phyloP scores from a whole-genome alignment of 2,797 vertebrate genomes.

The Spinus pinus region DNA sequence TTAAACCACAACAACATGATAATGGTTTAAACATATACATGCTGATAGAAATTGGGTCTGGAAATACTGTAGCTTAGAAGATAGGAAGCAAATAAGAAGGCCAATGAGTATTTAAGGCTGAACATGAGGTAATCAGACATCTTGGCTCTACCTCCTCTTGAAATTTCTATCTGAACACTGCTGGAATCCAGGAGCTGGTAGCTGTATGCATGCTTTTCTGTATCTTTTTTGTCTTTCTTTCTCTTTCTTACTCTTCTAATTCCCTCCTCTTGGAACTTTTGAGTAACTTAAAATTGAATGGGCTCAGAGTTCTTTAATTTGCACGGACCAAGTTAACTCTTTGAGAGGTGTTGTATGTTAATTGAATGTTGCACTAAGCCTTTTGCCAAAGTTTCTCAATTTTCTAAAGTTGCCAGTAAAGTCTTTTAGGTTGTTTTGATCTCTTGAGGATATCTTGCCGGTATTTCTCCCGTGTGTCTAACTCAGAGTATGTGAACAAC shows the following conservation, averaged over 20 bases:
- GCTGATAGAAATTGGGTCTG: neutral
- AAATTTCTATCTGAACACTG: neutral
- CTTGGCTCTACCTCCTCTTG: neutral
- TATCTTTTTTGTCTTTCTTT: neutral
- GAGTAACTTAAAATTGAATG: neutral
- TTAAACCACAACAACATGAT: neutral
- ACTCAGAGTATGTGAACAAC: neutral
- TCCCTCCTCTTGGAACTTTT: neutral
- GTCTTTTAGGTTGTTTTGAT: neutral
- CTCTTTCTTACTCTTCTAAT: neutral
- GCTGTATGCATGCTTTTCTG: neutral
- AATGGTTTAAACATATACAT: neutral
- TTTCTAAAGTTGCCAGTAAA: neutral
- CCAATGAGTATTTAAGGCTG: neutral
- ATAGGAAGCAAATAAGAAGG: neutral
- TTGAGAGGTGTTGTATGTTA: neutral
- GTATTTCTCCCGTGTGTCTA: accelerated
- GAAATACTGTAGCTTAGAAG: neutral
- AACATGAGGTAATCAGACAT: neutral
- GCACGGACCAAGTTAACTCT: neutral
- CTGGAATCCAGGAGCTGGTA: neutral
- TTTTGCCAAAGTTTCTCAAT: neutral
- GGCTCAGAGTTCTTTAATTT: neutral
- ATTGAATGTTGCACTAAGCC: neutral
- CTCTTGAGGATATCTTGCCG: neutral